Conservation (phyloP, 2,888 invertebrate genomes). For the Clostera curtula region DNA sequence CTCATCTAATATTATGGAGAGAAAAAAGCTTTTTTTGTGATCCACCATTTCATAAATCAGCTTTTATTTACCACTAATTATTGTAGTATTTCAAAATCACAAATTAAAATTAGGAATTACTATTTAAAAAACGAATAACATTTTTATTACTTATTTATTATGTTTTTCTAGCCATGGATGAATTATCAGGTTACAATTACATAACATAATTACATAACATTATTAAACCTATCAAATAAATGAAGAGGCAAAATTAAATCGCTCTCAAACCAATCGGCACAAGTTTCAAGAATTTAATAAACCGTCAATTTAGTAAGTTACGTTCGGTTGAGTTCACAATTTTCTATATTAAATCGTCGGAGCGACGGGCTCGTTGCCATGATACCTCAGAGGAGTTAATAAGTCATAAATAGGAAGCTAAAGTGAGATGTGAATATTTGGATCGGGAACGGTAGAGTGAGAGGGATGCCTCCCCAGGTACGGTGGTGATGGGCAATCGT, state of each 20-base stretch:
- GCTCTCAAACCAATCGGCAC: conserved; percentile 17
- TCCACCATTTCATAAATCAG: too few species aligned
- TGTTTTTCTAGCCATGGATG: too few species aligned
- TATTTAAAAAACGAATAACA: too few species aligned
- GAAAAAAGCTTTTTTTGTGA: too few species aligned
- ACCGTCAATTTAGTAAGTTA: conserved; percentile 54
- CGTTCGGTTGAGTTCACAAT: conserved; percentile 63
- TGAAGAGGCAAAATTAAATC: conserved; percentile 9
- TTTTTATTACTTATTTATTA: too few species aligned
- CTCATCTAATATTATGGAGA: too few species aligned
- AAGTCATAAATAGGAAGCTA: conserved; percentile 66
- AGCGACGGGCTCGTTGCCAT: conserved; percentile 62
- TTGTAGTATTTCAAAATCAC: too few species aligned
- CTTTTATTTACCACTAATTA: too few species aligned
- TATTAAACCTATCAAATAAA: too few species aligned
- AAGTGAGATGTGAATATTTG: conserved; percentile 37
- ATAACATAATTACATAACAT: too few species aligned
- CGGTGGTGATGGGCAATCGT: conserved; percentile 63
- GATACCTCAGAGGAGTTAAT: conserved; percentile 73
- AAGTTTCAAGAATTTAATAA: conserved; percentile 61
- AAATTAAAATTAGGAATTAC: too few species aligned
- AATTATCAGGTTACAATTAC: too few species aligned
- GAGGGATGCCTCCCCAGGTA: conserved; percentile 51
- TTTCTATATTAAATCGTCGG: conserved; percentile 67
- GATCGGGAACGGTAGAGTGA: conserved; percentile 27